These are phyloP conservation scores for Sapajus apella DNA, from an alignment of 2,113 vertebrate species.

Conservation along the genomic window DNA sequence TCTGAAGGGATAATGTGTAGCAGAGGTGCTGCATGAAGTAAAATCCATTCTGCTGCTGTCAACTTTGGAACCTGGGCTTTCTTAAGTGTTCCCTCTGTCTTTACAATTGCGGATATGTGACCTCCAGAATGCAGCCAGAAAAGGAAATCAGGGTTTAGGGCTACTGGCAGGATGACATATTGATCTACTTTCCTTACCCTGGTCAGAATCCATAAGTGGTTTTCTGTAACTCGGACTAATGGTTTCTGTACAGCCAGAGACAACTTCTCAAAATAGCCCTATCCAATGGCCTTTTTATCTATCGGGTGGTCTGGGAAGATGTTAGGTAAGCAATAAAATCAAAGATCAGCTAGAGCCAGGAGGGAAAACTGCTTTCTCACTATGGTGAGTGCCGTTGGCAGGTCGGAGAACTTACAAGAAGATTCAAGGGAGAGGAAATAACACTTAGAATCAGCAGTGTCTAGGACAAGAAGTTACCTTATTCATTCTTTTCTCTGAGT, in stretches of 20 bases:
- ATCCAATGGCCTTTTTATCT: neutral
- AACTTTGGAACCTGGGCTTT: neutral
- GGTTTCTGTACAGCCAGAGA: neutral
- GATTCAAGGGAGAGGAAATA: neutral
- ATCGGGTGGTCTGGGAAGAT: neutral
- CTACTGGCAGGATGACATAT: neutral
- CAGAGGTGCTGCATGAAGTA: neutral
- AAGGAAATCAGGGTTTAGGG: neutral
- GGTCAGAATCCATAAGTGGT: neutral
- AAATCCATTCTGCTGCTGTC: neutral
- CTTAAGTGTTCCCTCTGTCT: neutral
- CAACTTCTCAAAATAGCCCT: neutral
- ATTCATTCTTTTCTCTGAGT: neutral
- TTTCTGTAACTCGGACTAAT: neutral
- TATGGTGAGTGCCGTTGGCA: neutral
- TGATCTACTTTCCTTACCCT: neutral
- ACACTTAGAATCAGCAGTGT: neutral
- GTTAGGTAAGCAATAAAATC: neutral
- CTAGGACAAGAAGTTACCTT: neutral
- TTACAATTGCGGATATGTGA: neutral
- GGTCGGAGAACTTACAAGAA: neutral
- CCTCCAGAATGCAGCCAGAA: neutral
- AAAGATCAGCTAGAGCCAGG: neutral
- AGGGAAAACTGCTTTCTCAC: neutral
- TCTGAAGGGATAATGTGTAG: neutral